Percentiles rank a stretch among this genome's conserved stretches.
Evolutionary conservation across 2,888 invertebrate genomes (phyloP).

Genomic region (Luffia ferchaultella): DNA sequence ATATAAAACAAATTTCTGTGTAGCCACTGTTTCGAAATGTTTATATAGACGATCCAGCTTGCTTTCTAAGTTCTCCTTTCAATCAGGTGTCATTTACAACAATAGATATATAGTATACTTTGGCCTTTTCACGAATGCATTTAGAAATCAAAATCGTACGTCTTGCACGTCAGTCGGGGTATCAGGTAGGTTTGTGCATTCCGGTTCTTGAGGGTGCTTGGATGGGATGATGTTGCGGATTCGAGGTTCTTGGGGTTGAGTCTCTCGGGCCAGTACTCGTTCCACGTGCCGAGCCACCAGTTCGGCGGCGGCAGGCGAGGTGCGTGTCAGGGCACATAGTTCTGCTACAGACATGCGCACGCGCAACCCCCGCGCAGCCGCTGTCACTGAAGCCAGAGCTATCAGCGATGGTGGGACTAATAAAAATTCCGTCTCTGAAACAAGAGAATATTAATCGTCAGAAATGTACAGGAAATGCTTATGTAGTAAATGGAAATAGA

Average conservation of each 20-base stretch:
- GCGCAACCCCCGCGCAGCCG: conserved; percentile 70
- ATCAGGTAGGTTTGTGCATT: conserved; percentile 52
- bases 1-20: too few relatives aligned
- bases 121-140: not conserved
- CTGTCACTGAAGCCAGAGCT: conserved; percentile 74
- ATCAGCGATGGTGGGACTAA: conserved; percentile 75
- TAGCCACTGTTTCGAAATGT: too few relatives aligned
- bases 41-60: too few relatives aligned
- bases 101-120: too few relatives aligned
- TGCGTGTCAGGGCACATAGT: conserved; percentile 51
- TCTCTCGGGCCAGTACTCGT: conserved; percentile 63
- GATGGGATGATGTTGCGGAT: conserved; percentile 30
- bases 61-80: too few relatives aligned
- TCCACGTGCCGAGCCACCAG: conserved; percentile 66
- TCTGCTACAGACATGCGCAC: conserved; percentile 51
- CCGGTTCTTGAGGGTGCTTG: conserved; percentile 33
- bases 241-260: conserved; percentile 48
- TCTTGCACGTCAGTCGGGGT: conserved; percentile 74
- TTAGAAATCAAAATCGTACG: conserved; percentile 26
- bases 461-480: too few relatives aligned
- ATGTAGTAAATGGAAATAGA: too few relatives aligned
- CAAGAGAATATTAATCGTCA: conserved; percentile 30
- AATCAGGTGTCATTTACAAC: too few relatives aligned
- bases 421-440: conserved; percentile 76
- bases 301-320: conserved; percentile 60